These are phyloP conservation scores for Temnothorax ravouxi DNA, from an alignment of 2,888 invertebrate genomes.

Conservation along the genomic window DNA sequence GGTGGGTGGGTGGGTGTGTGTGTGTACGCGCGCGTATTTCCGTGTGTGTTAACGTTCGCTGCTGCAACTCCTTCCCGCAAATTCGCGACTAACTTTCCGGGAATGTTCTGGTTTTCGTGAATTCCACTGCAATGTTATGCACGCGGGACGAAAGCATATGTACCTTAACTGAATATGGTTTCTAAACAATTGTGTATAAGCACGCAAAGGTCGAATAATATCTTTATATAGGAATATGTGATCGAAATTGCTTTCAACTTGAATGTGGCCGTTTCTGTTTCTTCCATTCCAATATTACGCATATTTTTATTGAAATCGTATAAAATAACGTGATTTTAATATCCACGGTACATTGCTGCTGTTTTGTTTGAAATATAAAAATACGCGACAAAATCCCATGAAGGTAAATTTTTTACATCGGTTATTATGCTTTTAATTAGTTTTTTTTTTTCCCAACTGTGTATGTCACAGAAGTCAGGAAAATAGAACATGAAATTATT, in stretches of 20 bases:
- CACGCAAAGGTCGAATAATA: background rate
- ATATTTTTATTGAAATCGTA: conserved; percentile 1
- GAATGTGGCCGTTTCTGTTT: background rate
- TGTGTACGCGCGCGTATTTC: background rate
- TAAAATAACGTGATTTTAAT: conserved; percentile 6
- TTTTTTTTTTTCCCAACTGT: background rate
- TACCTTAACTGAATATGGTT: conserved; percentile 5
- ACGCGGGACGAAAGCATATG: background rate
- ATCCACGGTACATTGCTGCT: background rate
- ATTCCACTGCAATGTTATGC: background rate
- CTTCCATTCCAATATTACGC: background rate
- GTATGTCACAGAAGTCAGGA: background rate
- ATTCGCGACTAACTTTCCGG: conserved; percentile 17
- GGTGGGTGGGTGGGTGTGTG: too few species aligned
- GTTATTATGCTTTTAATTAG: conserved; percentile 17
- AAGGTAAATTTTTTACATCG: background rate
- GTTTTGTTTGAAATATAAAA: background rate
- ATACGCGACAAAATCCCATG: background rate
- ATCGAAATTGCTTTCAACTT: conserved; percentile 6
- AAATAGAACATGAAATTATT: background rate
- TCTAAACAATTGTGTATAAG: conserved; percentile 18
- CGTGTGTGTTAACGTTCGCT: background rate
- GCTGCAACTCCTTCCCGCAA: conserved; percentile 11
- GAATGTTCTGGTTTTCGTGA: conserved; percentile 16
- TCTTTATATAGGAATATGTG: background rate